Conservation (phyloP, 2,797 vertebrate species). For the Taeniopygia guttata region DNA sequence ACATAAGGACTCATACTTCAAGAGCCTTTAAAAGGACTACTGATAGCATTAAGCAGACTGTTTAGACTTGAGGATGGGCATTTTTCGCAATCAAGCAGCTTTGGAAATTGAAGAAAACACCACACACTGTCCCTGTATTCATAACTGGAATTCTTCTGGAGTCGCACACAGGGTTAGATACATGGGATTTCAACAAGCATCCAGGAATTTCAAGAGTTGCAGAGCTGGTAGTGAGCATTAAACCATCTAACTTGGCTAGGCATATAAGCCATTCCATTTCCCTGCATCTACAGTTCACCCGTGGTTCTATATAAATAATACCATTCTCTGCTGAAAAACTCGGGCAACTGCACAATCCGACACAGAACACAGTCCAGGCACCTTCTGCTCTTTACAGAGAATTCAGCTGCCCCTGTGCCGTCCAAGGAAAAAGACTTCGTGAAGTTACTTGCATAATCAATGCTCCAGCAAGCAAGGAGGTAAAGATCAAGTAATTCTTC, state of each 20-base stretch:
- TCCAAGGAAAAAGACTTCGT: background rate
- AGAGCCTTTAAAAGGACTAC: background rate
- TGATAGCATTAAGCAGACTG: background rate
- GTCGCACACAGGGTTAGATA: background rate
- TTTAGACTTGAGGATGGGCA: background rate
- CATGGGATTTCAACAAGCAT: background rate
- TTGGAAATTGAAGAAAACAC: background rate
- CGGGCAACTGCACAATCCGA: fast-evolving
- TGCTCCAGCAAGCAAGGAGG: fast-evolving
- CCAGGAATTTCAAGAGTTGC: background rate
- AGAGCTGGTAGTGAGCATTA: fast-evolving
- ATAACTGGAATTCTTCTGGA: background rate
- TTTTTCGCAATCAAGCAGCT: background rate
- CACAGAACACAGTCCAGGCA: background rate
- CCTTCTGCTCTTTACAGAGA: background rate
- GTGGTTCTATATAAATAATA: fast-evolving
- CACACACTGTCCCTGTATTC: background rate
- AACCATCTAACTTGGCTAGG: background rate
- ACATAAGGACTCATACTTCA: background rate
- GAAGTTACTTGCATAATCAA: background rate
- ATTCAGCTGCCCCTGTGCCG: background rate
- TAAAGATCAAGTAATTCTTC: background rate
- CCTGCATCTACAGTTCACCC: background rate
- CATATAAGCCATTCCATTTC: background rate
- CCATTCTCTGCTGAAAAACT: background rate